A percentile compares a stretch with the other conserved stretches of the same genome.
Conservation (phyloP, 2,888 invertebrate species). For the Chloroclystis v-ata region DNA sequence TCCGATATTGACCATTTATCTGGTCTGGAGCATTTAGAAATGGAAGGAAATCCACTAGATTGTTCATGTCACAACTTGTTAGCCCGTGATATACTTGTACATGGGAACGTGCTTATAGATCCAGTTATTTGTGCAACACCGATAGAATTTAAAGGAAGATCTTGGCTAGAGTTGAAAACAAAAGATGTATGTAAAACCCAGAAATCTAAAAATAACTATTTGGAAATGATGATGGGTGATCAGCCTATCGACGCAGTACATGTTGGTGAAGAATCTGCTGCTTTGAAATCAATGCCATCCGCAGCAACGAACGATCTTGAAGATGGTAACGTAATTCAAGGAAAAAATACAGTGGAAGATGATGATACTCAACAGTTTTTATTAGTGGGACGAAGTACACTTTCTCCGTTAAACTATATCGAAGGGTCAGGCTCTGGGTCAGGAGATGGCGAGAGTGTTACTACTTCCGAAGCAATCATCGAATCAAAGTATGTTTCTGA, state of each 20-base stretch:
- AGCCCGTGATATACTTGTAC: slow-evolving; percentile 79
- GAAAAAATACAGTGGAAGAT: slow-evolving; percentile 47
- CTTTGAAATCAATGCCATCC: slow-evolving; percentile 60
- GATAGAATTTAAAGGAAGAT: slow-evolving; percentile 62
- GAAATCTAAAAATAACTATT: slow-evolving; percentile 52
- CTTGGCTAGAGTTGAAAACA: slow-evolving; percentile 79
- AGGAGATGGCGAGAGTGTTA: slow-evolving; percentile 61
- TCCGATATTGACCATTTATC: slow-evolving; percentile 75
- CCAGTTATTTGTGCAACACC: slow-evolving; percentile 78
- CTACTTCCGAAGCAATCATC: slow-evolving; percentile 55
- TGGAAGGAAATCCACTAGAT: slow-evolving; percentile 82
- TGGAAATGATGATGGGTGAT: slow-evolving; percentile 82
- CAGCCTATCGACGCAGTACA: slow-evolving; percentile 68
- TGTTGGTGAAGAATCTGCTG: slow-evolving; percentile 57
- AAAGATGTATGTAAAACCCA: slow-evolving; percentile 72
- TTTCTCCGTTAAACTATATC: slow-evolving; percentile 41
- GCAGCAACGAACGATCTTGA: slow-evolving; percentile 59
- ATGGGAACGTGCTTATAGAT: slow-evolving; percentile 75
- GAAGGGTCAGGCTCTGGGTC: slow-evolving; percentile 56
- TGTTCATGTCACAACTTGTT: slow-evolving; percentile 84
- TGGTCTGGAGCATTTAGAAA: slow-evolving; percentile 79
- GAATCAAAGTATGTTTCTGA: slow-evolving; percentile 39
- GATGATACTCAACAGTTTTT: slow-evolving; percentile 64
- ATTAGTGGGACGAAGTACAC: slow-evolving; percentile 48
- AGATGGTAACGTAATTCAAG: slow-evolving; percentile 61